Evolutionary conservation across 2,888 invertebrate species (phyloP), one percentile per base, ranked within the genome.

Genomic region (Drosophila emarginata): DNA sequence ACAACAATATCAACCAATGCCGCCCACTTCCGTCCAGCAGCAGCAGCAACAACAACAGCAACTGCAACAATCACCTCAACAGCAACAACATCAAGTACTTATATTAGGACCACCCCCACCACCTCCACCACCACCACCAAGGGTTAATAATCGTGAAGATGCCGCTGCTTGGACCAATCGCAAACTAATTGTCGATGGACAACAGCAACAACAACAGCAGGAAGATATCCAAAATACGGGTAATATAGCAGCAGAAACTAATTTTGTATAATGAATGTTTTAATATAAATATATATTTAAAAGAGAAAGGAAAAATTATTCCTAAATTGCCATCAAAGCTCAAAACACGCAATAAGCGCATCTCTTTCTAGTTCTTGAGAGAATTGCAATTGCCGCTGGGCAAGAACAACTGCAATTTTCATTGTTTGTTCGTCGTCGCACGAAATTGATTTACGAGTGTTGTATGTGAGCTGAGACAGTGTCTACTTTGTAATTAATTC

Each of bases 111-210:
- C 82, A 36, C 82, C 82, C 0, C 82, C 82, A 5, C 86, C 82
- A 18, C 82, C 82, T 9, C 82, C 82, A 4, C 87, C 87, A 14
- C 82, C 79, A 11, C 76, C 79, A 3, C 85, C 86, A 0, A 74
- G 85, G 61, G 78, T 85, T 6, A 89, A 90, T 61, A 91, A 91
- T 71, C 90, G 92, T 7, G 92, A 92, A 69, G 90, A 91, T 73
- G 89, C 91, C 2, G 87, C 89, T 60, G 89, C 91, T 39, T 91
- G 91, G 91, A 89, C 86, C 32, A 89, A 90, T 80, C 89, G 90
- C 53, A 89, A 91, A 81, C 83, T 86, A 40, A 85, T 89, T 65
- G 76, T 82, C 2, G 89, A 89, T 52, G 73, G 79, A 2, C 84
- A 88, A 32, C 74, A 80, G 21, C 64, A 67, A 4, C 74, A 61